phyloP scores from a whole-genome alignment of 1,140 invertebrate genomes.

The Lanistes nyassanus region DNA sequence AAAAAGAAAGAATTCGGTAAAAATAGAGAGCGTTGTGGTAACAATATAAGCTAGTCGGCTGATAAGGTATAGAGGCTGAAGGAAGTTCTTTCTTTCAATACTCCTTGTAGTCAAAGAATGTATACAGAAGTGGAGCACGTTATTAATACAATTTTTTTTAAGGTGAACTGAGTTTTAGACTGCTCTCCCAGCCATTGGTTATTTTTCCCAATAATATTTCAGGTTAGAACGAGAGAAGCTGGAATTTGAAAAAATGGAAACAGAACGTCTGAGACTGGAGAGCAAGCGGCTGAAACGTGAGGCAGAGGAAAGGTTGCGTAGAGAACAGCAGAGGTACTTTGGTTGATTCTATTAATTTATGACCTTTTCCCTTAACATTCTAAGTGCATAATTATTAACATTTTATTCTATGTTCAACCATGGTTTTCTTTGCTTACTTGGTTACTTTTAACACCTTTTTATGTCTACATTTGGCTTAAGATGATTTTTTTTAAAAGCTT shows the following conservation, averaged over 20 bases:
- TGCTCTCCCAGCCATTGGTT: no score
- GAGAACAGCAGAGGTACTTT: conserved; percentile 47
- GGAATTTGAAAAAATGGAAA: conserved; percentile 77
- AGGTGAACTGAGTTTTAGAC: no score
- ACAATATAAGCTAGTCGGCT: no score
- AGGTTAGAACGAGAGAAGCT: conserved; percentile 80
- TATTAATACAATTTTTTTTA: no score
- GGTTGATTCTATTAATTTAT: background rate
- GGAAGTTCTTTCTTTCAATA: no score
- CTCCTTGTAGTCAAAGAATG: no score
- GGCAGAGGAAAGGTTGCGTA: conserved; percentile 80
- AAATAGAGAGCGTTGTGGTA: background rate
- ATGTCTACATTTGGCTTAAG: no score
- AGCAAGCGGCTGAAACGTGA: conserved; percentile 85
- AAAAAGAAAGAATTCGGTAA: conserved; percentile 61
- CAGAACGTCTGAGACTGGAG: conserved; percentile 78
- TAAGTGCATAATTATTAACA: background rate
- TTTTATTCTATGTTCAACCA: no score
- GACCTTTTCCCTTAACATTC: background rate
- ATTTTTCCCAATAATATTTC: conserved; percentile 6
- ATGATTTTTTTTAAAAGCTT: no score
- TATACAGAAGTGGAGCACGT: no score
- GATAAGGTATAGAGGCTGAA: no score
- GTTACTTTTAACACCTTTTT: no score
- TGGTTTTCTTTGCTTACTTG: background rate